Conservation (phyloP, 1,140 invertebrate genomes). For the Nasonia giraulti region DNA sequence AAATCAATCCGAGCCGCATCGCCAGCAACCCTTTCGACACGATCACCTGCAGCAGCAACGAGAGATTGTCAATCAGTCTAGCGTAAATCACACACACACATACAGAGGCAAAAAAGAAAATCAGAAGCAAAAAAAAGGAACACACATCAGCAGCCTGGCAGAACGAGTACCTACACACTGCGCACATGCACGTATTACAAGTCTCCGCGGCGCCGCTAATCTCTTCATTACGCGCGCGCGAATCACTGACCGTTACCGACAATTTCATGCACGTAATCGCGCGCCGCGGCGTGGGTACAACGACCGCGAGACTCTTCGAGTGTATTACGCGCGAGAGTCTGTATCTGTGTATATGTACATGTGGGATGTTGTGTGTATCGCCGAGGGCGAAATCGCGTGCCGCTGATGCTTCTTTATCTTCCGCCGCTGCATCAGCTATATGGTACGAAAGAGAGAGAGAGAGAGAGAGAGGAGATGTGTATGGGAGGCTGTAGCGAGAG, state of each 20-base stretch:
- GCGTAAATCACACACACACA: not conserved
- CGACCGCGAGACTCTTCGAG: constrained; percentile 3
- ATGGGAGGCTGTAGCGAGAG: too few relatives aligned
- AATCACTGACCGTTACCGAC: constrained; percentile 26
- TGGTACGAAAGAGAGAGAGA: not conserved
- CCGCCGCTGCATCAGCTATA: too few relatives aligned
- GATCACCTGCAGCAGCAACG: not conserved
- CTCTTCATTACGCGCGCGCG: constrained; percentile 26
- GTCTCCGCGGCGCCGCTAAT: constrained; percentile 8
- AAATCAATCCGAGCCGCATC: not conserved
- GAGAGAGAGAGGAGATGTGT: not conserved
- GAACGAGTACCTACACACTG: not conserved
- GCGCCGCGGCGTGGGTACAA: constrained; percentile 24
- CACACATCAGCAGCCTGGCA: not conserved
- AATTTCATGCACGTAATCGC: constrained; percentile 35
- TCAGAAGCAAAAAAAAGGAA: not conserved
- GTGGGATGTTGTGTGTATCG: too few relatives aligned
- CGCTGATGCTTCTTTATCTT: not conserved
- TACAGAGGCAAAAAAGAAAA: not conserved
- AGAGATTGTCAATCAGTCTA: not conserved
- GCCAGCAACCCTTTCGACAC: not conserved
- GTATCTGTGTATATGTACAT: not conserved
- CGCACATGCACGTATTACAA: not conserved
- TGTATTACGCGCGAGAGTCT: not conserved
- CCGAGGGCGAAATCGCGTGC: not conserved